phyloP scores from a whole-genome alignment of 2,888 invertebrate genomes.

The Xestoiulus laeticollis region DNA sequence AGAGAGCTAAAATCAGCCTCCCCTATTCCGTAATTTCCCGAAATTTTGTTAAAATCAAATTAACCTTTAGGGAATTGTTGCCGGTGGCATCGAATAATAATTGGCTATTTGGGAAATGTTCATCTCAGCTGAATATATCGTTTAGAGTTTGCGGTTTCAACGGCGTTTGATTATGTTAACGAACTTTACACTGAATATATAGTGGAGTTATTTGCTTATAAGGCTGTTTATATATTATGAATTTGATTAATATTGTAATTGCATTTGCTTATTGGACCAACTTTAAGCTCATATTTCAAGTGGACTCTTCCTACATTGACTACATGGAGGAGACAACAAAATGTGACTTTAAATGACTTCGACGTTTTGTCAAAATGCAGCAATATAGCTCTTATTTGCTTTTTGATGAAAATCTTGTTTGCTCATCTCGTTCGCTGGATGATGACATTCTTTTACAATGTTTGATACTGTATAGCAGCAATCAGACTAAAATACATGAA shows the following conservation, averaged over 20 bases:
- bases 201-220: too few relatives aligned
- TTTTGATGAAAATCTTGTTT: neutral
- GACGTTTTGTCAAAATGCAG: neutral
- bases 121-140: neutral
- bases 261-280: too few relatives aligned
- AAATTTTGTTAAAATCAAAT: slow-evolving; percentile 24
- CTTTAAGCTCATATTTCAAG: too few relatives aligned
- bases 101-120: slow-evolving; percentile 6
- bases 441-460: neutral
- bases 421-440: neutral
- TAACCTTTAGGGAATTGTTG: neutral
- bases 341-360: too few relatives aligned
- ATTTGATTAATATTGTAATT: too few relatives aligned
- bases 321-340: too few relatives aligned
- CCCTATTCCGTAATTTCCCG: neutral
- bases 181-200: neutral
- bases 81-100: slow-evolving; percentile 24
- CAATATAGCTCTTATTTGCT: neutral
- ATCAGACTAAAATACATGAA: neutral
- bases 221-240: too few relatives aligned
- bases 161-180: neutral
- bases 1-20: neutral
- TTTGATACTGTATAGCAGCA: neutral
- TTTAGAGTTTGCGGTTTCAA: neutral
- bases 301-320: too few relatives aligned